Base-by-base conservation (phyloP, 2,888 invertebrate genomes). In the Noctua janthe region DNA sequence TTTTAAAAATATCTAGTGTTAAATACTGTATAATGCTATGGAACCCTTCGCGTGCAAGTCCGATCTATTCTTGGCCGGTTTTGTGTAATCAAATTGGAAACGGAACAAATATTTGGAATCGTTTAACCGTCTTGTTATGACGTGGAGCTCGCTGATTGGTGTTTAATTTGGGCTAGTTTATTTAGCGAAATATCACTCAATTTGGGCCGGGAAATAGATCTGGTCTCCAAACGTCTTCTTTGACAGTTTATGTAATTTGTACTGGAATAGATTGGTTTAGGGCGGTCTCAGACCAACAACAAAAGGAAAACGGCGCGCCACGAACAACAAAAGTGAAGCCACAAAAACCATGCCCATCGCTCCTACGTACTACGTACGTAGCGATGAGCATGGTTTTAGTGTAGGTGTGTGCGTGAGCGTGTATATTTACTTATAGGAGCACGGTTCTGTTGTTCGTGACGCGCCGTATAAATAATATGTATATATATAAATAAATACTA, bases 91-190 rank as follows among this genome's bases (percentile, higher is more conserved):
- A 76, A 76, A 47, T 76, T 15, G 49, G 49, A 76, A 76, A 76
- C 11, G 49, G 78, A 62, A 76, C 76, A 62, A 76, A 76, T 76
- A 76, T 76, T 76, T 76, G 75, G 13, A 76, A 87, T 79, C 79
- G 67, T 79, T 87, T 87, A 82, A 74, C 82, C 54, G 77, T 67
- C 83, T 76, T 76, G 71, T 76, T 76, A 71, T 86, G 70, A 67
- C 62, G 67, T 82, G 2, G 23, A 39, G 82, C 54, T 76, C 29
- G 17, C 71, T 74, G 73, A 76, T 71, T 77, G 76, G 59, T 81
- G 76, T 84, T 76, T 82, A 76, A 84, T 81, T 83, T 86, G 15
- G 56, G 72, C 47, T 86, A 70, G 72, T 86, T 86, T 74, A 49
- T 76, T 70, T 86, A 62, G n/a, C 35, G 59, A 76, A 86, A 76